These are phyloP conservation scores for Aromia moschata DNA, from an alignment of 2,888 invertebrate genomes.

Conservation along the genomic window DNA sequence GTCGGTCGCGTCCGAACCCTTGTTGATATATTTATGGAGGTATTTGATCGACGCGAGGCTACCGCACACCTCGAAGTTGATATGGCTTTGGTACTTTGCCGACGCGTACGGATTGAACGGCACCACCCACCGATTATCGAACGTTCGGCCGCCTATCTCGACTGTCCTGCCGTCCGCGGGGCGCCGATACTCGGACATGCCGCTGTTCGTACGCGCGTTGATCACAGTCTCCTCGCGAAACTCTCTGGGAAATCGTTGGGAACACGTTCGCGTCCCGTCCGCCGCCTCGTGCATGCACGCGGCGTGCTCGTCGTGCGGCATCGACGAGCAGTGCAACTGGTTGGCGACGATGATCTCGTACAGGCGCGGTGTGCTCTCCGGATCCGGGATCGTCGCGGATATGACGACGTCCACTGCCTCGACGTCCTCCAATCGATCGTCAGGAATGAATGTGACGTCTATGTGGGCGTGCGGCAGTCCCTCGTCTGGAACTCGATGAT, in stretches of 20 bases:
- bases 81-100: slow-evolving; percentile 36
- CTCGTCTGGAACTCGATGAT: slow-evolving; percentile 27
- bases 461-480: slow-evolving; percentile 29
- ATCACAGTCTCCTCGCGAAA: too few species aligned
- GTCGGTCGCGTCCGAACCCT: slow-evolving; percentile 24
- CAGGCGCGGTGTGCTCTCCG: too few species aligned
- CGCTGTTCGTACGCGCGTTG: too few species aligned
- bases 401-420: too few species aligned
- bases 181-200: background rate
- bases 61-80: slow-evolving; percentile 39
- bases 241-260: too few species aligned
- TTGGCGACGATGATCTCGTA: too few species aligned
- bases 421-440: too few species aligned
- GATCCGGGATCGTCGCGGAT: too few species aligned
- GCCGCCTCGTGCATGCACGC: too few species aligned
- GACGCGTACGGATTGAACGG: slow-evolving; percentile 29
- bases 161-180: slow-evolving; percentile 27
- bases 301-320: too few species aligned
- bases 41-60: slow-evolving; percentile 35
- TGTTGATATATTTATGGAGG: slow-evolving; percentile 38
- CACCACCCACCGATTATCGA: slow-evolving; percentile 29
- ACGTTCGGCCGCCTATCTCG: background rate
- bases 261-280: too few species aligned
- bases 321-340: too few species aligned
- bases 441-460: slow-evolving; percentile 19